Conservation (phyloP, 2,113 vertebrate genomes). For the Odontophorus gujanensis region DNA sequence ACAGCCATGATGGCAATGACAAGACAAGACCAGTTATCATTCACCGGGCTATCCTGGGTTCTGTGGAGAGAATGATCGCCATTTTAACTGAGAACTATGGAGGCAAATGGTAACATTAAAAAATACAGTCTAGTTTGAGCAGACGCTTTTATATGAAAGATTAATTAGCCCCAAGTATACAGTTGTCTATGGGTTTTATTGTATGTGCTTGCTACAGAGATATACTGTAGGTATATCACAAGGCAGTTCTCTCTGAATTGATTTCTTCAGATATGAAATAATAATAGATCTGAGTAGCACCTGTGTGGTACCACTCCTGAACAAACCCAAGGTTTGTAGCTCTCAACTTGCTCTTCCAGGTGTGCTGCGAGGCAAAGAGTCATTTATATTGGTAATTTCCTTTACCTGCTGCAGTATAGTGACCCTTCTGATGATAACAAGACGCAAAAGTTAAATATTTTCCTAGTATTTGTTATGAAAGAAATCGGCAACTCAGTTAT, state of each 20-base stretch:
- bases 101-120: slow-evolving; percentile 91
- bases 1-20: slow-evolving; percentile 93
- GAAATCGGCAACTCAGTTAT: not conserved
- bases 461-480: not conserved
- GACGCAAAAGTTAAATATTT: not conserved
- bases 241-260: not conserved
- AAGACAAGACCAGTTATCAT: slow-evolving; percentile 96
- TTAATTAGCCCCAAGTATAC: not conserved
- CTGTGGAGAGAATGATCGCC: slow-evolving; percentile 98
- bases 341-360: not conserved
- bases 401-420: not conserved
- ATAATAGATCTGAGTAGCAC: not conserved
- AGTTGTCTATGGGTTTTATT: not conserved
- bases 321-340: not conserved
- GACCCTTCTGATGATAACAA: not conserved
- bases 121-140: not conserved
- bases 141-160: not conserved
- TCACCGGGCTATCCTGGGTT: slow-evolving; percentile 96
- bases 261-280: not conserved
- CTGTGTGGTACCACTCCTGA: rapidly evolving
- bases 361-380: not conserved
- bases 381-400: not conserved
- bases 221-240: rapidly evolving
- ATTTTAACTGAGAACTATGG: slow-evolving; percentile 98
- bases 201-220: not conserved